Evolutionary conservation across 2,888 invertebrate genomes (phyloP), one percentile per base, ranked within the genome.

Genomic region (Heliconius cydno): DNA sequence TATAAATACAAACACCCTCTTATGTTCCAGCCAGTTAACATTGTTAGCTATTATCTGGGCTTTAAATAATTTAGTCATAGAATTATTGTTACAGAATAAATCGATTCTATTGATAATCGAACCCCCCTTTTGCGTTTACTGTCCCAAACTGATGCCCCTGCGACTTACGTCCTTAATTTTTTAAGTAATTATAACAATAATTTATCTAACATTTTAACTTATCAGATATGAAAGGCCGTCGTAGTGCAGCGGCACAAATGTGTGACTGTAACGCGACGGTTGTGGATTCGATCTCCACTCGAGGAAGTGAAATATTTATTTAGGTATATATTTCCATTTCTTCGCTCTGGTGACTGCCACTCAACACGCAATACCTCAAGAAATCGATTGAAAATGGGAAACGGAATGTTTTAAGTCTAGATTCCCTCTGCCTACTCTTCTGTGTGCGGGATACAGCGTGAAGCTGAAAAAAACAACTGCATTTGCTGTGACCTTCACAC

Each of bases 1-100:
- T 71, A 80, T 75, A 41, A 74, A 78, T 77, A 65, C 67, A 72
- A 63, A 63, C 75, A 38, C 65, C 41, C 74, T 41, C 38, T 41
- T 25, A 68, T 41, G 15, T 0, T 2, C 1, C 38, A 68, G 68
- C 41, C 22, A 5, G 38, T 68, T 41, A 41, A 38, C 13, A 41
- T 22, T 68, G n/a, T n/a, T n/a, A 60, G 22, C 13, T 73, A n/a
- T 30, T 57, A 57, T 28, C 19, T 71, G 19, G 28, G 1, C 38
- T 41, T 70, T 70, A 25, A 70, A 38, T 15, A 30, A 7, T 12
- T 68, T 34, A 22, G 1, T 38, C 22, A 41, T 68, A 68, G 4
- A 38, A 68, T 68, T n/a, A n/a, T 68, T 22, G n/a, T 25, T 63
- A 63, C 12, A n/a, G 6, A 38, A 68, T 68, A 34, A 38, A n/a